These are phyloP conservation scores for Cephus sareptanus DNA, from an alignment of 2,888 invertebrate species.

Conservation along the genomic window DNA sequence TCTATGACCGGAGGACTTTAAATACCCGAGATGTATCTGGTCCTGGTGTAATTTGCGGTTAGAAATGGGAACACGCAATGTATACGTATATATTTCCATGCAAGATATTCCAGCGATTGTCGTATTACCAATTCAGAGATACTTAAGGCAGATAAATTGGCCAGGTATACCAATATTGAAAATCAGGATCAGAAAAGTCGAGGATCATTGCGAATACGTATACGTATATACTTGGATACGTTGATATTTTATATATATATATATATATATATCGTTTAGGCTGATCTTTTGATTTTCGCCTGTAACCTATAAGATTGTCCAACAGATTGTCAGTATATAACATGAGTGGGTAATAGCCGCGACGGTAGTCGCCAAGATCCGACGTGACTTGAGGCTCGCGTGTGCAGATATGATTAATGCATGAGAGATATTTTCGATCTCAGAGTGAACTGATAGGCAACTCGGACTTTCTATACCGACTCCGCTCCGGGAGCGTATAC, in stretches of 20 bases:
- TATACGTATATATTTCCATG: neutral
- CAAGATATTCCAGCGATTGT: neutral
- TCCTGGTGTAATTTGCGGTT: neutral
- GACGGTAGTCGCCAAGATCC: constrained; percentile 6
- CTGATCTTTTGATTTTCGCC: neutral
- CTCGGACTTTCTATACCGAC: constrained; percentile 22
- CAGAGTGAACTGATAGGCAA: constrained; percentile 38
- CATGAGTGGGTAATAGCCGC: constrained; percentile 7
- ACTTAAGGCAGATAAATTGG: neutral
- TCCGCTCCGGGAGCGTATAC: constrained; percentile 7
- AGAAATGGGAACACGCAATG: neutral
- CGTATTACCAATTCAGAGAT: neutral
- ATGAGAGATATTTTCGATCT: constrained; percentile 58
- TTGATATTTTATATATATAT: no score
- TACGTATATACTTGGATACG: neutral
- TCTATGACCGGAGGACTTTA: neutral
- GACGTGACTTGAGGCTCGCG: constrained; percentile 19
- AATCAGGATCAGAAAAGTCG: neutral
- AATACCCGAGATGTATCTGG: neutral
- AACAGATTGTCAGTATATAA: constrained; percentile 1
- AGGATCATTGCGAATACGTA: neutral
- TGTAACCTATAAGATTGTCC: neutral
- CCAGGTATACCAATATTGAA: neutral
- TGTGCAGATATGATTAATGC: constrained; percentile 55
- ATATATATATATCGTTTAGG: neutral